Base-by-base conservation (phyloP, 2,888 invertebrate species). In the Dynastes tityus region DNA sequence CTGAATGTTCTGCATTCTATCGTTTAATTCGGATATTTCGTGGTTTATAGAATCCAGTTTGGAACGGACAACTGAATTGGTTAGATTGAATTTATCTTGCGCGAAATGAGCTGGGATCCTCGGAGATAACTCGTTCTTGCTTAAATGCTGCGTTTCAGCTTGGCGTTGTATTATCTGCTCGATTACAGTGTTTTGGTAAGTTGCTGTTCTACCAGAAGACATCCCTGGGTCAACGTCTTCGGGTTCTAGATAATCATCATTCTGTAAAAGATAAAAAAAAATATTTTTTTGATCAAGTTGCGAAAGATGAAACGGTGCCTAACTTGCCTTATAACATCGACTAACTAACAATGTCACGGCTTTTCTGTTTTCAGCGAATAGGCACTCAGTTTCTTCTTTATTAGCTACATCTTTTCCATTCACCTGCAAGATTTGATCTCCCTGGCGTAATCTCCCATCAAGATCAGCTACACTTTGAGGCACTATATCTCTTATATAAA, bases 401-500 rank as follows among this genome's bases (percentile, higher is more conserved):
- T 90, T 92, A 77, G 91, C 91, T 29, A 92, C 91, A 84, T 92
- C 92, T 81, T 90, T 90, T 8, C 92, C 92, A 83, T 92, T 92
- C 49, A 91, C 90, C 87, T 91, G 92, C 68, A 93, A 86, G 81
- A 92, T 92, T 88, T 92, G 92, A 88, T 92, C 92, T 45, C 92
- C 92, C 83, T 92, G 91, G 53, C 91, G 88, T 51, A 93, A 86
- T 51, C 92, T 90, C 40, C 92, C 92, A 84, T 92, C 92, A 63
- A 89, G 88, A 40, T 90, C 91, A 3, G 92, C 92, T 27, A 92
- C 89, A 84, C 92, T 92, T 82, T 91, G 90, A 32, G 91, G 90
- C 78, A 91, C 90, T 83, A 92, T 92, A 88, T 93, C 93, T 84
- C 93, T 92, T 83, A 94, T 92, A 85, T 92, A 94, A 76, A 94